A percentile compares a stretch with the other conserved stretches of the same genome.
These are phyloP conservation scores for Drosophila kohkoa DNA, from an alignment of 1,140 invertebrate species.

Conservation along the genomic window DNA sequence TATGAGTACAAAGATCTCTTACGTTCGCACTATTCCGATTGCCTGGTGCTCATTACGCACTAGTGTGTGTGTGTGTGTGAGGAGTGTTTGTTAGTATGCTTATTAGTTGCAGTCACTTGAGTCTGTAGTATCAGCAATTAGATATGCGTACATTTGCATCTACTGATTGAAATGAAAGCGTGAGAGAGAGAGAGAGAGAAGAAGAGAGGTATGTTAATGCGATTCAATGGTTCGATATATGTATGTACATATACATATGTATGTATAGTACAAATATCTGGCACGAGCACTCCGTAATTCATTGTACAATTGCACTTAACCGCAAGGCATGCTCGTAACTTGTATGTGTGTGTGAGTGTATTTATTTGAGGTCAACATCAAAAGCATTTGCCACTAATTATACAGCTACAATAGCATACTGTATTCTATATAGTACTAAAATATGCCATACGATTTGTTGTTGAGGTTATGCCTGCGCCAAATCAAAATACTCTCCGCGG, in stretches of 20 bases:
- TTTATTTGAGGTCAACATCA: constrained; percentile 72
- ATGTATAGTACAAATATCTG: constrained; percentile 4
- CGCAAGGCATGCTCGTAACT: constrained; percentile 15
- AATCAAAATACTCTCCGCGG: constrained; percentile 38
- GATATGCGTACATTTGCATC: not conserved
- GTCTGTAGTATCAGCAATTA: constrained; percentile 25
- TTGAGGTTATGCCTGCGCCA: constrained; percentile 20
- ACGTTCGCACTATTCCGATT: not conserved
- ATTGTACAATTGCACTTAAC: constrained; percentile 19
- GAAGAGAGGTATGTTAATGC: constrained; percentile 13
- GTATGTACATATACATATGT: constrained; percentile 1
- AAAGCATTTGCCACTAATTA: constrained; percentile 71
- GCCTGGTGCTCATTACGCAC: constrained; percentile 15
- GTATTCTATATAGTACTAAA: constrained; percentile 19
- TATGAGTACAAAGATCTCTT: not conserved
- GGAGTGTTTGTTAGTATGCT: constrained; percentile 34
- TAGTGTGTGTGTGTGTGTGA: constrained; percentile 1
- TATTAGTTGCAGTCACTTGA: constrained; percentile 57
- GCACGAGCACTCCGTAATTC: constrained; percentile 8
- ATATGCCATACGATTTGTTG: constrained; percentile 1
- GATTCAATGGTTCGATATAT: constrained; percentile 1
- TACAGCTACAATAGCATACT: constrained; percentile 45
- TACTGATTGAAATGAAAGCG: constrained; percentile 6
- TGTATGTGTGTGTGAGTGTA: constrained; percentile 7
- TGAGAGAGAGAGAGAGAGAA: not conserved